These are phyloP conservation scores for Pituophis catenifer DNA, from an alignment of 2,113 vertebrate species.

Conservation along the genomic window DNA sequence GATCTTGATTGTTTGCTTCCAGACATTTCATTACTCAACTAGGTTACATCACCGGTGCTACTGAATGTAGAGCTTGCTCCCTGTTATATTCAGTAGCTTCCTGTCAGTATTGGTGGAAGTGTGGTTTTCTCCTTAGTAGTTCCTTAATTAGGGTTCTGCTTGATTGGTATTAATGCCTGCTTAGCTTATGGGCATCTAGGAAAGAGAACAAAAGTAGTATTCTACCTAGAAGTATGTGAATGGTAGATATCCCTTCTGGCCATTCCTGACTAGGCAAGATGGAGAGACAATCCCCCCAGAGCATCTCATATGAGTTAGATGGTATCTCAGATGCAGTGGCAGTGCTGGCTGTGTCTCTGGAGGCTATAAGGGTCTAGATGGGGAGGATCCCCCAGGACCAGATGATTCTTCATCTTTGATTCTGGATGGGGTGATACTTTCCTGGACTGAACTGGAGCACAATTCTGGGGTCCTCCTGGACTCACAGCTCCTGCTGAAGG, in stretches of 20 bases:
- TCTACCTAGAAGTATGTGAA: background rate
- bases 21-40: background rate
- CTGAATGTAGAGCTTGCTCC: background rate
- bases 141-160: background rate
- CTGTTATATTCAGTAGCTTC: background rate
- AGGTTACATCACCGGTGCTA: background rate
- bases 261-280: background rate
- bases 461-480: background rate
- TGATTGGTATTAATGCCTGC: background rate
- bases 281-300: background rate
- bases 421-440: background rate
- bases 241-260: background rate
- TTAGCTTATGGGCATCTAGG: background rate
- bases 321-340: background rate
- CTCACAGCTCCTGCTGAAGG: background rate
- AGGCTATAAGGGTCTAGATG: background rate
- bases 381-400: background rate
- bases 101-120: background rate
- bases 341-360: background rate
- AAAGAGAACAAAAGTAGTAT: background rate
- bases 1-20: background rate
- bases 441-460: background rate
- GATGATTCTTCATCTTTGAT: background rate
- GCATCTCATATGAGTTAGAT: background rate
- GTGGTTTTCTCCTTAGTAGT: background rate